These are phyloP conservation scores for Oceanites oceanicus DNA, from an alignment of 2,113 vertebrate species.

Conservation along the genomic window DNA sequence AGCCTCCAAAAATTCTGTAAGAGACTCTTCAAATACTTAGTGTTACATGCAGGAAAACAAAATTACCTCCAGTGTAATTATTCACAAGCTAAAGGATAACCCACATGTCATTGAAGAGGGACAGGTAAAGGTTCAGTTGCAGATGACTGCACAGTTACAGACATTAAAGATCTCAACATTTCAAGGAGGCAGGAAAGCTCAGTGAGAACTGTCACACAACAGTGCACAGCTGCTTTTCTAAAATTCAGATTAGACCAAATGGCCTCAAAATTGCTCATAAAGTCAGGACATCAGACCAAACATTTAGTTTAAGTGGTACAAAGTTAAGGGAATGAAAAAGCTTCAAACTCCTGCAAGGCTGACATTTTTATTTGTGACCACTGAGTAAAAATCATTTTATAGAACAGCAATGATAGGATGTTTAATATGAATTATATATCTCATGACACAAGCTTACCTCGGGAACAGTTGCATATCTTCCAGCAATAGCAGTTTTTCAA, in stretches of 20 bases:
- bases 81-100: not conserved
- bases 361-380: conserved; percentile 17
- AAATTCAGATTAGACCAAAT: conserved; percentile 52
- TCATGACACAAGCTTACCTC: conserved; percentile 15
- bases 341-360: not conserved
- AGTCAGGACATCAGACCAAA: conserved; percentile 19
- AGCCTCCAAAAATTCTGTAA: not conserved
- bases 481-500: not conserved
- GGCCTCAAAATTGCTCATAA: conserved; percentile 16
- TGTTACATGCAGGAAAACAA: not conserved
- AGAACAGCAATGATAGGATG: not conserved
- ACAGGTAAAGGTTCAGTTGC: conserved; percentile 40
- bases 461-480: not conserved
- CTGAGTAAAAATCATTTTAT: not conserved
- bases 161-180: conserved; percentile 8
- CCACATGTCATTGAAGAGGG: not conserved
- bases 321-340: conserved; percentile 5
- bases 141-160: conserved; percentile 39
- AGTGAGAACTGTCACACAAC: conserved; percentile 21
- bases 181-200: conserved; percentile 18
- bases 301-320: not conserved
- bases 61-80: not conserved
- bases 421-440: not conserved
- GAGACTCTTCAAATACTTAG: not conserved
- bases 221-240: conserved; percentile 13